Base-by-base conservation (phyloP, 2,797 vertebrate species). In the Macropodus opercularis region DNA sequence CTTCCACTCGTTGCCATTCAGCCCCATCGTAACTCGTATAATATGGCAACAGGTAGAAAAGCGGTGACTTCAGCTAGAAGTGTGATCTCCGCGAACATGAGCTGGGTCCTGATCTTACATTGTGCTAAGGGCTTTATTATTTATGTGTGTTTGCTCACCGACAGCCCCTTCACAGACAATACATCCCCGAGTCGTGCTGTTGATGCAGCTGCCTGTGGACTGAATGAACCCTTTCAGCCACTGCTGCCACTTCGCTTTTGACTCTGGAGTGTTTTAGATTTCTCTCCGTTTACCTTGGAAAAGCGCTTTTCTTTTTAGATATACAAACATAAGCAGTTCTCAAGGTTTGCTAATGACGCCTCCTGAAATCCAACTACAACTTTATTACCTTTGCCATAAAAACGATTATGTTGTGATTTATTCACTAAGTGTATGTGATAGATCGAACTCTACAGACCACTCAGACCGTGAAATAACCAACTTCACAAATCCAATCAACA, bases 401-500 rank as follows among this genome's bases (percentile, higher is more conserved):
- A 63, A 58, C 58, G 41, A n/a, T n/a, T n/a, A n/a, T n/a, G n/a
- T n/a, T n/a, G n/a, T n/a, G n/a, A n/a, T n/a, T n/a, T n/a, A n/a
- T n/a, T n/a, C n/a, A n/a, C n/a, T n/a, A n/a, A n/a, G n/a, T n/a
- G n/a, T n/a, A n/a, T 13, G 18, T 17, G 22, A 14, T 13, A 8
- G 8, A 18, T 22, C 36, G 47, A 50, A 14, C 15, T 9, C 21
- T 17, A 24, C 43, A 1, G 9, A 23, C 44, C 48, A 38, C 34
- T 67, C 49, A 63, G 68, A 76, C 80, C 11, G 48, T 83, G 65
- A 90, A 91, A 90, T 87, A 87, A 86, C 61, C 79, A 85, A 77
- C 79, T 77, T 74, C 32, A 76, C 38, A 75, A 85, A 89, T 89
- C 80, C 78, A 10, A 80, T 90, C 68, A 84, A 69, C 72, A 65